A percentile compares a stretch with the other conserved stretches of the same genome.
phyloP scores from a whole-genome alignment of 2,113 vertebrate genomes.

The Psophia crepitans region DNA sequence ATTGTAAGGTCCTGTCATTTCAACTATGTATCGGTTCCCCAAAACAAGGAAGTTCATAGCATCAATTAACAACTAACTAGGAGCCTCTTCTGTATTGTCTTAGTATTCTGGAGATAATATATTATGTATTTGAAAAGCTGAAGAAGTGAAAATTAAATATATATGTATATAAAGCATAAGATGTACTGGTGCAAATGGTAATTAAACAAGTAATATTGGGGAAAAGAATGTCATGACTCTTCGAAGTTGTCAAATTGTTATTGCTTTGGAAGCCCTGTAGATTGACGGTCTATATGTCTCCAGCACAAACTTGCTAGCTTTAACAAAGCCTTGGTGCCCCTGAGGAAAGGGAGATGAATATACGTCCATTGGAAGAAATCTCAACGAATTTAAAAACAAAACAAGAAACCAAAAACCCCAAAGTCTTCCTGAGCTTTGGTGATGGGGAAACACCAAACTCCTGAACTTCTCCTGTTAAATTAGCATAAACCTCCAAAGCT shows the following conservation, averaged over 20 bases:
- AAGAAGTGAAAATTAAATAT: slow-evolving; percentile 71
- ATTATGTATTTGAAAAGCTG: slow-evolving; percentile 77
- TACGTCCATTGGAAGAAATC: not conserved
- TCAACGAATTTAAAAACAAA: not conserved
- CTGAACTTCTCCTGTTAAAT: not conserved
- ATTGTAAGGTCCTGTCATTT: slow-evolving; percentile 61
- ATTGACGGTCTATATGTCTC: not conserved
- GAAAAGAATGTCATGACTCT: not conserved
- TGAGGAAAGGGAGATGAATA: not conserved
- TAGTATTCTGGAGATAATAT: slow-evolving; percentile 79
- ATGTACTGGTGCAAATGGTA: slow-evolving; percentile 76
- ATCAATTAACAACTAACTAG: slow-evolving; percentile 53
- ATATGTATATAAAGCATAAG: slow-evolving; percentile 78
- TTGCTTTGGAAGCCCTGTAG: not conserved
- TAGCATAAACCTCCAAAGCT: not conserved
- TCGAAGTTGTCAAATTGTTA: not conserved
- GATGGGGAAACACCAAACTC: not conserved
- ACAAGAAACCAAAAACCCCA: not conserved
- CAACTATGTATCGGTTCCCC: slow-evolving; percentile 56
- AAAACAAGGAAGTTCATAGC: slow-evolving; percentile 20
- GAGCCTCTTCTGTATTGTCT: slow-evolving; percentile 69
- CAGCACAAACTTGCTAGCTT: not conserved
- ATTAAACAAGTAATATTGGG: slow-evolving; percentile 72
- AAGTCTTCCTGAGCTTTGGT: not conserved
- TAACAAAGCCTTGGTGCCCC: not conserved